Conservation (phyloP, 2,888 invertebrate genomes). For the Drosophila colorata region DNA sequence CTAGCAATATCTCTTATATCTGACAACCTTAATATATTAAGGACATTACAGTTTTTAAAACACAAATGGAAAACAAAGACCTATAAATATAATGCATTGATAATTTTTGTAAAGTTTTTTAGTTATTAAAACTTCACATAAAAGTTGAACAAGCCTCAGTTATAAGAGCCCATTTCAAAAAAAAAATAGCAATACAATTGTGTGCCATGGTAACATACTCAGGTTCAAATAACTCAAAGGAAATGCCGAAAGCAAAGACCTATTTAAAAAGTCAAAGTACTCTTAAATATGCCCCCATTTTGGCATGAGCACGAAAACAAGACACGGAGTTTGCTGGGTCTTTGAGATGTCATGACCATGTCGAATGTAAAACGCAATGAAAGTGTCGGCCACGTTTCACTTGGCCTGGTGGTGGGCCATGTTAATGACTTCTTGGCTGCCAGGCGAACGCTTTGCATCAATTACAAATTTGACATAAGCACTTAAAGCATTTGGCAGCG, state of each 20-base stretch:
- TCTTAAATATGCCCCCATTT: slow-evolving; percentile 2
- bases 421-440: slow-evolving; percentile 42
- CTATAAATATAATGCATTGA: too few species aligned
- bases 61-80: not conserved
- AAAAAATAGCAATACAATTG: not conserved
- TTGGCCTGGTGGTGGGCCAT: slow-evolving; percentile 25
- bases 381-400: slow-evolving; percentile 63
- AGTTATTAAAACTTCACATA: too few species aligned
- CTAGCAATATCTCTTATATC: too few species aligned
- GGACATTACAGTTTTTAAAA: too few species aligned
- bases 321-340: slow-evolving; percentile 25
- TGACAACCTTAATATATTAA: too few species aligned
- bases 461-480: slow-evolving; percentile 75
- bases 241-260: slow-evolving; percentile 2
- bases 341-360: slow-evolving; percentile 71
- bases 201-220: slow-evolving; percentile 1
- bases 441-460: slow-evolving; percentile 47
- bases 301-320: slow-evolving; percentile 26
- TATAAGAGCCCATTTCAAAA: not conserved
- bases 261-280: slow-evolving; percentile 7
- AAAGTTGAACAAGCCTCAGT: not conserved
- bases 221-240: not conserved
- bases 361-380: slow-evolving; percentile 60
- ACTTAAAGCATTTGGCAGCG: slow-evolving; percentile 50
- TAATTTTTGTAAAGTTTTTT: too few species aligned